Evolutionary conservation across 2,113 vertebrate species (phyloP), one percentile per base, ranked within the genome.

Genomic region (Spea multiplicata): DNA sequence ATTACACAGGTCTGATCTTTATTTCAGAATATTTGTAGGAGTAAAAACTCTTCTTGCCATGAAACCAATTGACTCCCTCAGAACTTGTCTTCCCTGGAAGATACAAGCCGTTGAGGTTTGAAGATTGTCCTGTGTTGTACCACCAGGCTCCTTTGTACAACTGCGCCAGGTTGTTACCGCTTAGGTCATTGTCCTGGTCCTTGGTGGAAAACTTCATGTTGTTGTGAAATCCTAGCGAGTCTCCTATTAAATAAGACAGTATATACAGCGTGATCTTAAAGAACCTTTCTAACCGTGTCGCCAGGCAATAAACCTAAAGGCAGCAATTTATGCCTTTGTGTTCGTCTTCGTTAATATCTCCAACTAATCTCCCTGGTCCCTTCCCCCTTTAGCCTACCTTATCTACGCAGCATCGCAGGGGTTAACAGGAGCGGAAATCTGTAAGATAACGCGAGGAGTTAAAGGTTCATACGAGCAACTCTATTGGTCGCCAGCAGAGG

Each of bases 181-280:
- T 44, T 8, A 13, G 8, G 0, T 12, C 55, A 0, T 74, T 74
- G 74, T 83, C 66, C 0, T 5, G 49, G 0, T 84, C 81, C 0
- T 72, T 44, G 69, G 79, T 83, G 55, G 81, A 68, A 61, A 88
- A 87, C 14, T 59, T 8, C 49, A 44, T 70, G 53, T 71, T 1
- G 0, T 2, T 30, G 17, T 86, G 86, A 2, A n/a, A 61, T 13
- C 55, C 69, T 17, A 85, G 71, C 14, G 82, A 83, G 74, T 83
- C 76, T 8, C 73, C 86, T 84, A 30, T 30, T 30, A 30, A 30
- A 30, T 30, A 30, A 30, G 30, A 30, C 30, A 30, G 30, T 30
- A 30, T 30, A 30, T 2, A 30, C 30, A 30, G 30, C 1, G 30
- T 30, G 30, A 30, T 30, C 30, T 30, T 30, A 30, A 30, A 30